These are phyloP conservation scores for Pyrocephalus nanus DNA, from an alignment of 2,797 vertebrate species.

Conservation along the genomic window DNA sequence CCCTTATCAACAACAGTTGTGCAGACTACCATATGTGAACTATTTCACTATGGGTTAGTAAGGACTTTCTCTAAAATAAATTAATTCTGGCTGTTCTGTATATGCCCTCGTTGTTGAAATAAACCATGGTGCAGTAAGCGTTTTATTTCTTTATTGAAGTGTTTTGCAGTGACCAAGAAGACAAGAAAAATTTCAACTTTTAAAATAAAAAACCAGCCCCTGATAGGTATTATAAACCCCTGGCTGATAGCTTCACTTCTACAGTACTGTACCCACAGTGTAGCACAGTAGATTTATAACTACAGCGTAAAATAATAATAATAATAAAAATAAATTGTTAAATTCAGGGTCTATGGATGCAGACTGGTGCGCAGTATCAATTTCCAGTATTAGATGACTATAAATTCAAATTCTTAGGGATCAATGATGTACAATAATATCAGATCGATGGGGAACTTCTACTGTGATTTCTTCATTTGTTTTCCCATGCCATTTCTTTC, in stretches of 20 bases:
- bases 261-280: neutral
- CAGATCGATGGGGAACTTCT: fast-evolving
- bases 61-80: neutral
- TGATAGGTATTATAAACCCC: neutral
- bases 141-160: neutral
- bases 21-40: neutral
- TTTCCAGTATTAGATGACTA: neutral
- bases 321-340: neutral
- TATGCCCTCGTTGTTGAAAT: neutral
- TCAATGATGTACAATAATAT: neutral
- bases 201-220: neutral
- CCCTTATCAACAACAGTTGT: neutral
- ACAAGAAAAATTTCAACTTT: neutral
- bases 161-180: neutral
- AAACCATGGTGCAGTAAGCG: neutral
- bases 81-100: neutral
- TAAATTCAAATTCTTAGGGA: neutral
- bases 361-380: neutral
- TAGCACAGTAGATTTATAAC: neutral
- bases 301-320: neutral
- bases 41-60: neutral
- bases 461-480: neutral
- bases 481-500: neutral
- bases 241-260: neutral
- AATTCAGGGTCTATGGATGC: neutral